These are phyloP conservation scores for Thera britannica DNA, from an alignment of 2,888 invertebrate genomes.

Conservation along the genomic window DNA sequence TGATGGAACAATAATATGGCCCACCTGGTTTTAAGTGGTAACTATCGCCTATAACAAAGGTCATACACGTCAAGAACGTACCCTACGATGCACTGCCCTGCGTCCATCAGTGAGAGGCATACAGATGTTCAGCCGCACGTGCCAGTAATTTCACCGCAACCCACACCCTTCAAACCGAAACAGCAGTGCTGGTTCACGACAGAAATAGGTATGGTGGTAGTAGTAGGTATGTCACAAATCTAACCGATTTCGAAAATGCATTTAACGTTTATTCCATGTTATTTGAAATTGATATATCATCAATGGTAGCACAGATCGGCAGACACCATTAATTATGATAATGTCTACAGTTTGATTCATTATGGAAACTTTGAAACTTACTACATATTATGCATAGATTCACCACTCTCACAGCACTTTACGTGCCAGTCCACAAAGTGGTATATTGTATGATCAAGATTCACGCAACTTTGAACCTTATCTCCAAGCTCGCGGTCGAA, in stretches of 20 bases:
- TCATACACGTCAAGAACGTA: no score
- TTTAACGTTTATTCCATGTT: neutral
- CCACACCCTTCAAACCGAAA: no score
- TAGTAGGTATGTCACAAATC: neutral
- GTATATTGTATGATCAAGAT: conserved; percentile 33
- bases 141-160: no score
- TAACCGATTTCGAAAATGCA: neutral
- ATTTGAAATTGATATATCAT: conserved; percentile 6
- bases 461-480: conserved; percentile 42
- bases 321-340: conserved; percentile 42
- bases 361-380: conserved; percentile 43
- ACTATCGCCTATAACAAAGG: no score
- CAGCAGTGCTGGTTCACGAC: neutral
- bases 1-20: no score
- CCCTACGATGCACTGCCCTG: no score
- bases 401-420: conserved; percentile 42
- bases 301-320: conserved; percentile 16
- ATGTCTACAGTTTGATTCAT: conserved; percentile 41
- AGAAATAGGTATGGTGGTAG: neutral
- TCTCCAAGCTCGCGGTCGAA: conserved; percentile 47
- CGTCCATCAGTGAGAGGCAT: no score
- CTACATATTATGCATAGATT: conserved; percentile 42
- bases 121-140: no score
- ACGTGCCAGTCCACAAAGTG: conserved; percentile 36
- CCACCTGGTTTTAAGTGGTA: no score